Evolutionary conservation across 2,113 vertebrate genomes (phyloP).

Genomic region (Epinephelus fuscoguttatus): DNA sequence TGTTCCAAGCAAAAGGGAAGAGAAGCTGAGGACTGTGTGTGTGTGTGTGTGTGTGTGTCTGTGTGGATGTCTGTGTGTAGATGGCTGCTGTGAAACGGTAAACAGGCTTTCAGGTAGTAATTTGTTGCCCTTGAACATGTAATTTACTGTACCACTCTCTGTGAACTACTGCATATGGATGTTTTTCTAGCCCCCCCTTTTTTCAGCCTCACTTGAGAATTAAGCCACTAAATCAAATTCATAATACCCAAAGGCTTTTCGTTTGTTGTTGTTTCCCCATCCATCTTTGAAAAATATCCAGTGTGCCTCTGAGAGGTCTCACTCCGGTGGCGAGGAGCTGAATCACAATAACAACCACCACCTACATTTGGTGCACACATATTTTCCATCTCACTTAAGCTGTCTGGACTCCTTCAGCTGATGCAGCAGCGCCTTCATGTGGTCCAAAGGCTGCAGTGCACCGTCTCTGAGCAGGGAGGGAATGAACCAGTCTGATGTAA

Average conservation of each 20-base stretch:
- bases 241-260: conserved; percentile 53
- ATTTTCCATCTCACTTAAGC: conserved; percentile 25
- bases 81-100: conserved; percentile 17
- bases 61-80: not conserved
- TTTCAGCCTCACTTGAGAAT: conserved; percentile 51
- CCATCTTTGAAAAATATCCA: conserved; percentile 58
- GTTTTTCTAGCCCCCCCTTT: not conserved
- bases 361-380: conserved; percentile 23
- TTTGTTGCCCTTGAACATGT: conserved; percentile 38
- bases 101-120: conserved; percentile 29
- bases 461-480: too few species aligned
- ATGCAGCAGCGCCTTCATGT: conserved; percentile 61
- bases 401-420: not conserved
- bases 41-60: not conserved
- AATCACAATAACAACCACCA: conserved; percentile 65
- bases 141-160: conserved; percentile 48
- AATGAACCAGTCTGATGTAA: not conserved
- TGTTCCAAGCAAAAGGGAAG: conserved; percentile 4
- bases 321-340: conserved; percentile 60
- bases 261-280: conserved; percentile 44
- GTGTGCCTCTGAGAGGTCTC: conserved; percentile 50
- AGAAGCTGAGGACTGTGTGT: not conserved
- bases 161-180: conserved; percentile 29
- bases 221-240: conserved; percentile 58
- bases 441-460: conserved; percentile 31